Percentiles rank a stretch among this genome's conserved stretches.
Conservation (phyloP, 2,113 vertebrate species). For the Chaetodon auriga region DNA sequence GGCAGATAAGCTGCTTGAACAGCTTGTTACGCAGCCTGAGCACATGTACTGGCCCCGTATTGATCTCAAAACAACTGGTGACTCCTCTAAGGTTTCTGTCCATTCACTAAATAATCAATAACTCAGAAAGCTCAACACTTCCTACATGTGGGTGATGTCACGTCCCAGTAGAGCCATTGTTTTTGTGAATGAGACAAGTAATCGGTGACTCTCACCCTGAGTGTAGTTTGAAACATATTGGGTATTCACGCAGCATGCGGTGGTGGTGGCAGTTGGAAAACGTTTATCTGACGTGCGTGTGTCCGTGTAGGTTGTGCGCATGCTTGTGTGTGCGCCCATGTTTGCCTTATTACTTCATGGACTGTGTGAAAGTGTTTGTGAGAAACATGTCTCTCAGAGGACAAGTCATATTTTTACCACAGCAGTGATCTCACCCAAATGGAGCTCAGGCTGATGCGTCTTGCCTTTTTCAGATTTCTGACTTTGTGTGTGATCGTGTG, state of each 20-base stretch:
- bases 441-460: conserved; percentile 67
- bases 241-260: conserved; percentile 41
- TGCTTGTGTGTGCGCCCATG: not conserved
- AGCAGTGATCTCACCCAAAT: conserved; percentile 75
- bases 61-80: conserved; percentile 46
- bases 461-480: conserved; percentile 71
- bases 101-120: conserved; percentile 60
- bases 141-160: conserved; percentile 58
- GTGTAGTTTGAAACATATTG: conserved; percentile 35
- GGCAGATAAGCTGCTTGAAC: conserved; percentile 29
- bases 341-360: conserved; percentile 43
- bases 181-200: conserved; percentile 53
- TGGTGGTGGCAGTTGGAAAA: conserved; percentile 19
- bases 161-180: conserved; percentile 54
- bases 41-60: conserved; percentile 21
- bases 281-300: not conserved
- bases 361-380: conserved; percentile 73
- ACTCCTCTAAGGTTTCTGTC: conserved; percentile 49
- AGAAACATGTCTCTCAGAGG: conserved; percentile 70
- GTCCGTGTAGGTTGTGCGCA: not conserved
- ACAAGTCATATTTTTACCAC: conserved; percentile 71
- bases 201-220: conserved; percentile 33
- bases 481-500: not conserved
- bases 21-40: conserved; percentile 18
- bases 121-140: conserved; percentile 27